Conservation (phyloP, 2,797 vertebrate genomes). For the Silurus aristotelis region DNA sequence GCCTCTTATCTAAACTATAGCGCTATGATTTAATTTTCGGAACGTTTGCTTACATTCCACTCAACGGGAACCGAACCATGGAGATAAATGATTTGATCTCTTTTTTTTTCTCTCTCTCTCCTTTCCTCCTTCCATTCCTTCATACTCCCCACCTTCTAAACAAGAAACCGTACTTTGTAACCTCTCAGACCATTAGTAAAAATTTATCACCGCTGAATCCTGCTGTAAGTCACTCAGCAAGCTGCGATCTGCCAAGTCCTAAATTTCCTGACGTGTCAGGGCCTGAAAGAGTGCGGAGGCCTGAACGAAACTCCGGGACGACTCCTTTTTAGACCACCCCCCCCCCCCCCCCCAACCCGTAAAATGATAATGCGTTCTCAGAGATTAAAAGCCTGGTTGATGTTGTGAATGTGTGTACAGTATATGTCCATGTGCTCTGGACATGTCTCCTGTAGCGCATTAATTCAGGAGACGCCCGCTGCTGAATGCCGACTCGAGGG, state of each 20-base stretch:
- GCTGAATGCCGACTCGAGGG: conserved; percentile 40
- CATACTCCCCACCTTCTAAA: conserved; percentile 42
- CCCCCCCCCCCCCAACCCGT: background rate
- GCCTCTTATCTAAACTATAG: conserved; percentile 44
- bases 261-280: conserved; percentile 65
- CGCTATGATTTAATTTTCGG: conserved; percentile 28
- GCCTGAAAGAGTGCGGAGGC: conserved; percentile 61
- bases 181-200: conserved; percentile 71
- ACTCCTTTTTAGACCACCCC: conserved; percentile 38
- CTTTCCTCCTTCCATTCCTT: conserved; percentile 32
- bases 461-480: conserved; percentile 26
- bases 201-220: conserved; percentile 72
- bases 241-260: conserved; percentile 68
- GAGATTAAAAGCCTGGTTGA: background rate
- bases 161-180: conserved; percentile 61
- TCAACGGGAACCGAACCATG: conserved; percentile 30
- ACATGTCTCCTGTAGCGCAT: background rate
- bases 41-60: conserved; percentile 40
- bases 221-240: conserved; percentile 72
- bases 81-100: conserved; percentile 45
- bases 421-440: background rate
- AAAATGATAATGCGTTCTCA: conserved; percentile 38
- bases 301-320: conserved; percentile 52
- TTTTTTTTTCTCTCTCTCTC: conserved; percentile 32
- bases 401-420: background rate